Conservation (phyloP, 2,113 vertebrate genomes). For the Orycteropus afer region DNA sequence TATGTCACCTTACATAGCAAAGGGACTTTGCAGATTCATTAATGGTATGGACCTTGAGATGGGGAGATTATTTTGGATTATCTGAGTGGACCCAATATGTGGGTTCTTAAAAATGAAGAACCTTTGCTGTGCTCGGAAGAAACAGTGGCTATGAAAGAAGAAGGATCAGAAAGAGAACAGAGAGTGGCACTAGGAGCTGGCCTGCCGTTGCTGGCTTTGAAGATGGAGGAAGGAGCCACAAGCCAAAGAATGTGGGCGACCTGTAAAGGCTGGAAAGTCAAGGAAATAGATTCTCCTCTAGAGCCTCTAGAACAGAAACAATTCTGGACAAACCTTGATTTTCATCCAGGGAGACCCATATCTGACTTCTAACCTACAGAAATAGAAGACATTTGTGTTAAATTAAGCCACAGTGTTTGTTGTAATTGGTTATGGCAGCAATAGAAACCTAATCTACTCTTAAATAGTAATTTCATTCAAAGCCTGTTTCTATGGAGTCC, state of each 20-base stretch:
- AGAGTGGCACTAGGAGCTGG: background rate
- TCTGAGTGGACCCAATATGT: background rate
- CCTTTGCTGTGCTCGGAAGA: background rate
- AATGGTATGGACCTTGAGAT: background rate
- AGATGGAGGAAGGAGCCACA: too few species aligned
- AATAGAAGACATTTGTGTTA: too few species aligned
- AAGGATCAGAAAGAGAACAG: background rate
- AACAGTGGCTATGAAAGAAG: background rate
- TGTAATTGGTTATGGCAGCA: background rate
- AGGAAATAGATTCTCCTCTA: too few species aligned
- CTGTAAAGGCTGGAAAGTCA: too few species aligned
- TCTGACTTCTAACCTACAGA: too few species aligned
- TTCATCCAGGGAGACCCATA: too few species aligned
- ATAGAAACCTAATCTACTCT: background rate
- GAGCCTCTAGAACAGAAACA: too few species aligned
- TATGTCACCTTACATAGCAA: too few species aligned
- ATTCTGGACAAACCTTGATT: too few species aligned
- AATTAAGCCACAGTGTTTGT: too few species aligned
- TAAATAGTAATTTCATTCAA: background rate
- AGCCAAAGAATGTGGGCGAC: too few species aligned
- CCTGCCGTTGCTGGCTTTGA: background rate
- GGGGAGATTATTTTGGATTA: background rate
- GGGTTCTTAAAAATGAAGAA: background rate
- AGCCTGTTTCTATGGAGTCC: background rate
- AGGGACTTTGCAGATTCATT: too few species aligned